Conservation (phyloP, 2,113 vertebrate species). For the Gavia stellata region DNA sequence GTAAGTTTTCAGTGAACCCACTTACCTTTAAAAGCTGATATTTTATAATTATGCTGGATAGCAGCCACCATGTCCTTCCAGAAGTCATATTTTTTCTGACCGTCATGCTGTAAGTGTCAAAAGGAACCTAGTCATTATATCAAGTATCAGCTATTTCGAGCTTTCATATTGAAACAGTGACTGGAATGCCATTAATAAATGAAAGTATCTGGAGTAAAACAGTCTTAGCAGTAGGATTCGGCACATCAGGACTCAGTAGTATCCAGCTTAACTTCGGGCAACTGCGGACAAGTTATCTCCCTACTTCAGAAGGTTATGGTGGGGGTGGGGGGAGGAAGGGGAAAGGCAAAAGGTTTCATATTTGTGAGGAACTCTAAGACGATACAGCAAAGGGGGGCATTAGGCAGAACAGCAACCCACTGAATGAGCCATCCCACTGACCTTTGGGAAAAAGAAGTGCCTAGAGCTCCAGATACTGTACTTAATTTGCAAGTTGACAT, state of each 20-base stretch:
- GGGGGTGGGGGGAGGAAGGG: background rate
- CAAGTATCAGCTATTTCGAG: background rate
- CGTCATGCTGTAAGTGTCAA: slow-evolving; percentile 74
- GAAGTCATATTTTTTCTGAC: slow-evolving; percentile 86
- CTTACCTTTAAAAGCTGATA: slow-evolving; percentile 93
- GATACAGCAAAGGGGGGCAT: background rate
- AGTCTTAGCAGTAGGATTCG: background rate
- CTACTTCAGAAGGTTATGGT: background rate
- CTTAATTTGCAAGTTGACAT: background rate
- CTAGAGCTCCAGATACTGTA: background rate
- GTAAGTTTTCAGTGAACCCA: background rate
- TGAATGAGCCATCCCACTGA: background rate
- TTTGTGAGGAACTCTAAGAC: background rate
- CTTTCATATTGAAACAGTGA: background rate
- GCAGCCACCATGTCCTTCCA: slow-evolving; percentile 93
- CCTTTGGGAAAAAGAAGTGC: background rate
- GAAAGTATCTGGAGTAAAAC: background rate
- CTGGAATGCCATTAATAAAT: background rate
- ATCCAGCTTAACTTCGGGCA: background rate
- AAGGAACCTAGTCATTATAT: background rate
- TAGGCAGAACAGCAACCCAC: background rate
- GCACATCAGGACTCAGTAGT: background rate
- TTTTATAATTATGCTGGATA: slow-evolving; percentile 95
- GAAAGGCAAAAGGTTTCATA: background rate
- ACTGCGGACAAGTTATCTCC: background rate